phyloP scores from a whole-genome alignment of 2,888 invertebrate species.

The Taphrorychus bicolor region DNA sequence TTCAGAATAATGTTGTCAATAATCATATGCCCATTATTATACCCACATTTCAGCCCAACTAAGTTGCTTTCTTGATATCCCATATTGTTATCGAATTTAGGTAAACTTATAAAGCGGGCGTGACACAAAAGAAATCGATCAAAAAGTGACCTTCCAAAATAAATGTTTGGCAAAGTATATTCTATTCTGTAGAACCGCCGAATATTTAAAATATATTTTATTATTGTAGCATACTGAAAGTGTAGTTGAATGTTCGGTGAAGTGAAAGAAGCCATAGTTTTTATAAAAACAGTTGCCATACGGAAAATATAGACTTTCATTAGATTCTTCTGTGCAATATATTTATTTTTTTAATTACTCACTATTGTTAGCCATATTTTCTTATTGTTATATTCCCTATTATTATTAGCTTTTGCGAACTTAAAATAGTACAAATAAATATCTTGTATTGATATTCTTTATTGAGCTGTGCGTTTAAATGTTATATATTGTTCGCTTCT shows the following conservation, averaged over 20 bases:
- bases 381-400: conserved; percentile 14
- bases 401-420: not conserved
- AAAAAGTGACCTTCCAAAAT: conserved; percentile 44
- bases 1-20: conserved; percentile 56
- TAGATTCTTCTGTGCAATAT: conserved; percentile 39
- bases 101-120: no score
- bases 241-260: conserved; percentile 39
- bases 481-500: conserved; percentile 44
- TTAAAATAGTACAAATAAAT: conserved; percentile 18
- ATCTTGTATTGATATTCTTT: conserved; percentile 8
- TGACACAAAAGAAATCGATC: conserved; percentile 32
- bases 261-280: conserved; percentile 30
- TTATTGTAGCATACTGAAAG: conserved; percentile 39
- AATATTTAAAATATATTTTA: conserved; percentile 41
- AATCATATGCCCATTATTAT: conserved; percentile 60
- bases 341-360: conserved; percentile 18
- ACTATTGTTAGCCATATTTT: conserved; percentile 22
- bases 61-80: no score
- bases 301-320: not conserved
- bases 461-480: conserved; percentile 33
- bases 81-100: no score
- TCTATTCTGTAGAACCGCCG: conserved; percentile 38
- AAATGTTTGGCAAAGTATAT: conserved; percentile 31
- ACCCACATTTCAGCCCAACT: conserved; percentile 59
- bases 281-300: conserved; percentile 27